A percentile compares a stretch with the other conserved stretches of the same genome.
These are phyloP conservation scores for Stichodactyla mertensii DNA, from an alignment of 64 coral and sea anemone genomes.

Conservation along the genomic window DNA sequence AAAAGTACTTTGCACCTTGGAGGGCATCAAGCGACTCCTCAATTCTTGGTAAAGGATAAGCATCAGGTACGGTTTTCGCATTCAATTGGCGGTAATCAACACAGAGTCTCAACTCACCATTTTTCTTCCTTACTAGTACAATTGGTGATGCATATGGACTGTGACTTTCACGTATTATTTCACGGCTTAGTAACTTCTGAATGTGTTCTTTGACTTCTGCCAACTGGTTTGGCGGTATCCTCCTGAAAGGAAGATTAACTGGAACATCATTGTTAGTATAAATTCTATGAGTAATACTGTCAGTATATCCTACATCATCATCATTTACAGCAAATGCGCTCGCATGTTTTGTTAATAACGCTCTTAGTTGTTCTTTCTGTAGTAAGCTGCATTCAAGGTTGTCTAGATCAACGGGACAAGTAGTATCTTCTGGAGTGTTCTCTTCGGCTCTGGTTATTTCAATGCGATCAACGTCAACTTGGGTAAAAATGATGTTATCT, in stretches of 20 bases:
- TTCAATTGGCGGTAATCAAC: conserved; percentile 10
- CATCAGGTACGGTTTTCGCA: conserved; percentile 33
- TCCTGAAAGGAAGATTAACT: conserved; percentile 50
- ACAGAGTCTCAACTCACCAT: background rate
- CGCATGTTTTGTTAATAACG: conserved; percentile 26
- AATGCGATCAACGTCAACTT: conserved; percentile 14
- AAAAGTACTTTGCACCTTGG: conserved; percentile 28
- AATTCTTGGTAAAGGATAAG: conserved; percentile 31
- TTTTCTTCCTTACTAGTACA: conserved; percentile 41
- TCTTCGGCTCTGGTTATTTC: conserved; percentile 8
- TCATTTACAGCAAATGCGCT: conserved; percentile 21
- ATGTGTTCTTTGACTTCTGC: conserved; percentile 44
- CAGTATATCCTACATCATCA: conserved; percentile 64
- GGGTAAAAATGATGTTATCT: conserved; percentile 8
- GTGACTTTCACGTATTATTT: conserved; percentile 17
- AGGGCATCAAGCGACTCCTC: conserved; percentile 35
- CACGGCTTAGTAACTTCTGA: conserved; percentile 27
- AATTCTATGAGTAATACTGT: conserved; percentile 44
- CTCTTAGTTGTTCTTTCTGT: conserved; percentile 14
- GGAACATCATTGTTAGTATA: conserved; percentile 48
- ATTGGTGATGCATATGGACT: background rate
- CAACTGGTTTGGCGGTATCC: conserved; percentile 43
- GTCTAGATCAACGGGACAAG: conserved; percentile 8
- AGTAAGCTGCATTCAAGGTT: conserved; percentile 13
- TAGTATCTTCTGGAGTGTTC: conserved; percentile 7